Percentiles rank a stretch among this genome's conserved stretches.
phyloP scores from a whole-genome alignment of 2,888 invertebrate genomes.

The Esperia sulphurella region DNA sequence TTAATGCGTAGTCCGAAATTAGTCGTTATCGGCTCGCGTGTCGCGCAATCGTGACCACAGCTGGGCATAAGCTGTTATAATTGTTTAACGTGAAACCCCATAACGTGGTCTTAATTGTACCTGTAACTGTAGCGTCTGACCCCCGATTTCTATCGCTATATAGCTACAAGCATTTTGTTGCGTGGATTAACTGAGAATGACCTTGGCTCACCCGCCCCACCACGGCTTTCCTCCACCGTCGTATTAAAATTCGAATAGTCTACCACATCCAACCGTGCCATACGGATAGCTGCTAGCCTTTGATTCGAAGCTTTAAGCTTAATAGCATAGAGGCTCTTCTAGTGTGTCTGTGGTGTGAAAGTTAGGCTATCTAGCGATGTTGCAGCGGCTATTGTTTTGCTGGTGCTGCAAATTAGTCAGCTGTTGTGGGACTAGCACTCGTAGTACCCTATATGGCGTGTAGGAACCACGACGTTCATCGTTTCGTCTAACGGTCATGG shows the following conservation, averaged over 20 bases:
- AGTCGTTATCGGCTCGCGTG: slow-evolving; percentile 65
- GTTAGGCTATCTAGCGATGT: slow-evolving; percentile 31
- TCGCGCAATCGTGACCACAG: slow-evolving; percentile 36
- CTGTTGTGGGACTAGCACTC: slow-evolving; percentile 45
- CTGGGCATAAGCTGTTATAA: slow-evolving; percentile 50
- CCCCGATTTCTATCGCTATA: slow-evolving; percentile 57
- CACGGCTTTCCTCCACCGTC: slow-evolving; percentile 34
- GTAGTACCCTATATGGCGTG: slow-evolving; percentile 57
- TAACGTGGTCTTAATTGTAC: slow-evolving; percentile 55
- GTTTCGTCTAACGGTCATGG: slow-evolving; percentile 11
- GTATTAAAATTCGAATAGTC: slow-evolving; percentile 71
- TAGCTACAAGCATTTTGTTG: slow-evolving; percentile 41
- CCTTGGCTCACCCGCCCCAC: slow-evolving; percentile 51
- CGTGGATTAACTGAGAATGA: slow-evolving; percentile 69
- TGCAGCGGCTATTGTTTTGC: slow-evolving; percentile 56
- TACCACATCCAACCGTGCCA: slow-evolving; percentile 56
- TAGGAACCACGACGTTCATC: slow-evolving; percentile 27
- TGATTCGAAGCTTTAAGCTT: slow-evolving; percentile 38
- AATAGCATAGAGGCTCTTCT: slow-evolving; percentile 40
- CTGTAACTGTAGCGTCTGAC: slow-evolving; percentile 35
- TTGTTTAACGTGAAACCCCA: slow-evolving; percentile 51
- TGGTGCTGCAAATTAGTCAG: slow-evolving; percentile 69
- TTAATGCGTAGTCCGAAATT: slow-evolving; percentile 60
- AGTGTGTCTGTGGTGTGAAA: slow-evolving; percentile 26
- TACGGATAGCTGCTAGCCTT: slow-evolving; percentile 47